Evolutionary conservation across 2,888 invertebrate genomes (phyloP).

Genomic region (Erebia ligea): DNA sequence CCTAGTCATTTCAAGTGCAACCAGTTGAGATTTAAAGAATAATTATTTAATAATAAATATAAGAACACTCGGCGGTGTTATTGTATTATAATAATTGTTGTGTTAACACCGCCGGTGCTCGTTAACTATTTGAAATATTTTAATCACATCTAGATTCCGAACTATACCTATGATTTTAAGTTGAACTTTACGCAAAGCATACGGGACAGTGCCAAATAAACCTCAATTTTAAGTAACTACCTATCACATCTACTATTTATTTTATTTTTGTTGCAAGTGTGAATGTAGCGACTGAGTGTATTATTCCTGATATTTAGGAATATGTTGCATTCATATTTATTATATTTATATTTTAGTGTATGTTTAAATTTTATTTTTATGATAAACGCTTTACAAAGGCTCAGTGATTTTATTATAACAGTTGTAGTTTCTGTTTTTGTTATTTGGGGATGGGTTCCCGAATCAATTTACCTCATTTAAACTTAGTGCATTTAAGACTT

Average conservation of each 20-base stretch:
- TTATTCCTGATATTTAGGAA: conserved; percentile 83
- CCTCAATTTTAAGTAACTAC: conserved; percentile 76
- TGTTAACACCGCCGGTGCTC: conserved; percentile 51
- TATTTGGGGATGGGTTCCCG: conserved; percentile 25
- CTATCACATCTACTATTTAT: conserved; percentile 67
- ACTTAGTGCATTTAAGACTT: conserved; percentile 40
- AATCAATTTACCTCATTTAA: conserved; percentile 40
- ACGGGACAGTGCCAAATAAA: conserved; percentile 83
- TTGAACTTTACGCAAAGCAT: conserved; percentile 47
- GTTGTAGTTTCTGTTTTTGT: conserved; percentile 41
- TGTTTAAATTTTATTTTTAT: conserved; percentile 70
- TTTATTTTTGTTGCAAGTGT: conserved; percentile 68
- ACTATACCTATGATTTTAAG: conserved; percentile 41
- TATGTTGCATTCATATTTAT: conserved; percentile 82
- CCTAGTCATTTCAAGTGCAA: conserved; percentile 83
- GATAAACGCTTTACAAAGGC: conserved; percentile 73
- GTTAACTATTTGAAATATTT: conserved; percentile 39
- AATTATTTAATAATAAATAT: conserved; percentile 61
- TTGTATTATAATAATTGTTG: conserved; percentile 78
- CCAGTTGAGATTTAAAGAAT: conserved; percentile 77
- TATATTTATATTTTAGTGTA: conserved; percentile 78
- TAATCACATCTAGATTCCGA: conserved; percentile 52
- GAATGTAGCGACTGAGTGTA: conserved; percentile 81
- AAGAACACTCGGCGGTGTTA: conserved; percentile 51
- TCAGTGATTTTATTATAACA: conserved; percentile 68